phyloP scores from a whole-genome alignment of 2,888 invertebrate genomes.

The Drosophila nr. fundita region DNA sequence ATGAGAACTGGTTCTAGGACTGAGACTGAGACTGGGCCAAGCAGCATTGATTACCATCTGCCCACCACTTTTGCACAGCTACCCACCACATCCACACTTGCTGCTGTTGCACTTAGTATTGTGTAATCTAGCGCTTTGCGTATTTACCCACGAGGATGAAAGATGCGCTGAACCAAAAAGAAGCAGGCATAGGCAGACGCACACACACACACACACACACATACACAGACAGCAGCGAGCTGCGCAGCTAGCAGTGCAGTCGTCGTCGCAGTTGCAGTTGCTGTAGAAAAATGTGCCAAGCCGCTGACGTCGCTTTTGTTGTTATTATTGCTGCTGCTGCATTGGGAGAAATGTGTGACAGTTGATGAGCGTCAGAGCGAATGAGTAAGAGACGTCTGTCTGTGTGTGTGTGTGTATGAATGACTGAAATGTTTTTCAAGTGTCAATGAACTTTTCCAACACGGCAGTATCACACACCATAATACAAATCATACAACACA shows the following conservation, averaged over 20 bases:
- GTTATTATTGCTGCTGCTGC: conserved; percentile 37
- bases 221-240: conserved; percentile 60
- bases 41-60: conserved; percentile 33
- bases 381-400: conserved; percentile 61
- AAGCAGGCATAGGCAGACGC: conserved; percentile 48
- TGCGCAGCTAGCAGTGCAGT: conserved; percentile 21
- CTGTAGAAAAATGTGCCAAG: conserved; percentile 74
- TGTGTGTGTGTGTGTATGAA: conserved; percentile 42
- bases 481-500: conserved; percentile 61
- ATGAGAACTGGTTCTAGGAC: conserved; percentile 54
- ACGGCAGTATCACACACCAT: conserved; percentile 76
- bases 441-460: conserved; percentile 85
- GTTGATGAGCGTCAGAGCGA: conserved; percentile 79
- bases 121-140: conserved; percentile 77
- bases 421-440: conserved; percentile 82
- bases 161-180: conserved; percentile 73
- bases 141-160: conserved; percentile 81
- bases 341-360: conserved; percentile 82
- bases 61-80: neutral
- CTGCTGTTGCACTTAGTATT: conserved; percentile 58
- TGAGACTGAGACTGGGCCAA: conserved; percentile 40
- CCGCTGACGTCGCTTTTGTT: conserved; percentile 50
- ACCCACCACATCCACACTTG: conserved; percentile 12
- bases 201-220: conserved; percentile 64
- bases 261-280: conserved; percentile 21